Percentiles rank a stretch among this genome's conserved stretches.
These are phyloP conservation scores for Sphenodon punctatus DNA, from an alignment of 2,797 vertebrate species.

Conservation along the genomic window DNA sequence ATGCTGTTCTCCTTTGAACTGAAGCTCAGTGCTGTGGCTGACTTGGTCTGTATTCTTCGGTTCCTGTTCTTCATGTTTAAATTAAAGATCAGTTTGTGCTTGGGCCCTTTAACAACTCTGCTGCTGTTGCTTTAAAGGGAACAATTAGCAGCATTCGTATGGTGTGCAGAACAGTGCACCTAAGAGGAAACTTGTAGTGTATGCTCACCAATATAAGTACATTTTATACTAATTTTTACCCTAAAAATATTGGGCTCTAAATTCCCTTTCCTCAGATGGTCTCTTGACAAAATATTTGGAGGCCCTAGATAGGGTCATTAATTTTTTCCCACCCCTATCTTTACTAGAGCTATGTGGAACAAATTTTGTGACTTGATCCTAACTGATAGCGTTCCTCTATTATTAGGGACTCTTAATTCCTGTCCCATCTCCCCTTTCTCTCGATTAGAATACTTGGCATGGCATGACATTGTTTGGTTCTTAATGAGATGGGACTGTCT, in stretches of 20 bases:
- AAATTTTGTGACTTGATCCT: not conserved
- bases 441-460: not conserved
- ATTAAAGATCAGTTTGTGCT: too few relatives aligned
- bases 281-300: not conserved
- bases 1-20: too few relatives aligned
- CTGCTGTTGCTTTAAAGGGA: too few relatives aligned
- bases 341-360: not conserved
- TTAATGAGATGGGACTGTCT: not conserved
- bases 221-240: too few relatives aligned
- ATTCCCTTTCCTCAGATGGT: not conserved
- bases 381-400: constrained; percentile 39
- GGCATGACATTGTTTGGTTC: not conserved
- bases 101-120: too few relatives aligned
- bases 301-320: not conserved
- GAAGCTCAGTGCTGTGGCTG: too few relatives aligned
- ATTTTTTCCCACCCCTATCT: not conserved
- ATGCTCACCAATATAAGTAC: too few relatives aligned
- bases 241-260: not conserved
- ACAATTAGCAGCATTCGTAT: too few relatives aligned
- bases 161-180: too few relatives aligned
- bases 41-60: too few relatives aligned
- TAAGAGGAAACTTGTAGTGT: too few relatives aligned
- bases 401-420: not conserved
- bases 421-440: constrained; percentile 35
- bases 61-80: too few relatives aligned